phyloP scores from a whole-genome alignment of 2,888 invertebrate species.

The Coleophora deauratella region DNA sequence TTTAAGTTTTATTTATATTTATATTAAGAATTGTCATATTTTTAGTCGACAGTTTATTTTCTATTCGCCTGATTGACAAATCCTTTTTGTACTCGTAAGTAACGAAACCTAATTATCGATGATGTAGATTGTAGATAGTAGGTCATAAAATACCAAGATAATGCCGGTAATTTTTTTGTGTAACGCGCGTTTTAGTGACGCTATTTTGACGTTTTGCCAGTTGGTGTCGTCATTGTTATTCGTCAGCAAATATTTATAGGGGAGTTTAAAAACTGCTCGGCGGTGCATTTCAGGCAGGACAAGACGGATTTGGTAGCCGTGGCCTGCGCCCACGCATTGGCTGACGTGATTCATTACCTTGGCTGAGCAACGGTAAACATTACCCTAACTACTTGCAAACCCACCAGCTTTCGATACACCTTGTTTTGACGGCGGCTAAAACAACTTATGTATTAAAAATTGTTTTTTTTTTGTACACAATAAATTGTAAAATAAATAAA shows the following conservation, averaged over 20 bases:
- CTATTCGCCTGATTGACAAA: too few species aligned
- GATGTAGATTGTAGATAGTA: too few species aligned
- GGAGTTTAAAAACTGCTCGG: conserved; percentile 41
- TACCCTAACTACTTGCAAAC: conserved; percentile 49
- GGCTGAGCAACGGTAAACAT: conserved; percentile 61
- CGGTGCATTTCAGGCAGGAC: conserved; percentile 34
- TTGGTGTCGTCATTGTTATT: conserved; percentile 24
- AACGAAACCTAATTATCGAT: too few species aligned
- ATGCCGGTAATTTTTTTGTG: too few species aligned
- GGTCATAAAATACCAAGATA: too few species aligned
- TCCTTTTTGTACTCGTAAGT: too few species aligned
- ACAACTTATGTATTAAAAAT: not conserved
- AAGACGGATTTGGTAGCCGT: conserved; percentile 51
- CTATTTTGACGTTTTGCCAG: conserved; percentile 21
- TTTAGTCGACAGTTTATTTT: too few species aligned
- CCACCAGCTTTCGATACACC: conserved; percentile 5
- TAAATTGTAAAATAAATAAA: too few species aligned
- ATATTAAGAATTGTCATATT: too few species aligned
- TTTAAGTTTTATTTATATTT: too few species aligned
- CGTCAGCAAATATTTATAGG: conserved; percentile 33
- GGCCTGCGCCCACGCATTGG: conserved; percentile 47
- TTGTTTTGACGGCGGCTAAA: conserved; percentile 4
- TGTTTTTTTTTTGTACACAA: too few species aligned
- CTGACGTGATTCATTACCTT: conserved; percentile 58
- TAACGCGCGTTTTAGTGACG: too few species aligned